phyloP scores from a whole-genome alignment of 1,140 invertebrate species.

The Cheumatopsyche charites region DNA sequence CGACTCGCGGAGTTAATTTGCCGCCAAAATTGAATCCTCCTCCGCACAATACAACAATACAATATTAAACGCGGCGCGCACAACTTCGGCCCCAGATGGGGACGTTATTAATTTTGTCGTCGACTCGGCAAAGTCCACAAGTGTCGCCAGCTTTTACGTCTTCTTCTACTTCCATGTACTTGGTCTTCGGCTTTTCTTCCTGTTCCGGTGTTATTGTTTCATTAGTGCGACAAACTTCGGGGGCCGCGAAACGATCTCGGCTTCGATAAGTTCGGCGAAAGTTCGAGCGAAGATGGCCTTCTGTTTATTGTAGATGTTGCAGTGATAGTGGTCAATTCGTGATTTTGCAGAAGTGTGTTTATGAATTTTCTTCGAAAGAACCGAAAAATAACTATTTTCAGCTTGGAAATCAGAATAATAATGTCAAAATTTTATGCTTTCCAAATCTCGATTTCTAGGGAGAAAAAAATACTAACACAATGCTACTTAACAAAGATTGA shows the following conservation, averaged over 20 bases:
- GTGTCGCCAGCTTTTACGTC: not conserved
- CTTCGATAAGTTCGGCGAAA: not conserved
- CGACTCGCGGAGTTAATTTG: not conserved
- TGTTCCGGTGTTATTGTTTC: conserved; percentile 37
- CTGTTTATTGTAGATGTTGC: too few relatives aligned
- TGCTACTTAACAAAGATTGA: too few relatives aligned
- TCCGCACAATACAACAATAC: too few relatives aligned
- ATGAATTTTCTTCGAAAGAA: too few relatives aligned
- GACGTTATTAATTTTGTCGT: conserved; percentile 30
- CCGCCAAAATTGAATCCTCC: not conserved
- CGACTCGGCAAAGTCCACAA: conserved; percentile 6
- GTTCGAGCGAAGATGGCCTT: not conserved
- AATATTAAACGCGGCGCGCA: too few relatives aligned
- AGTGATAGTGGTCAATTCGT: not conserved
- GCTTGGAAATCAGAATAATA: too few relatives aligned
- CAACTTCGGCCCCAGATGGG: not conserved
- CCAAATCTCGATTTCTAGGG: too few relatives aligned
- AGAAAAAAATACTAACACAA: too few relatives aligned
- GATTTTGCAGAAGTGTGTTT: too few relatives aligned
- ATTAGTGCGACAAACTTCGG: conserved; percentile 10
- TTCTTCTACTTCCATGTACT: not conserved
- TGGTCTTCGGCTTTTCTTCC: not conserved
- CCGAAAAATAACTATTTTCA: too few relatives aligned
- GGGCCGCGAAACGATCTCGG: not conserved
- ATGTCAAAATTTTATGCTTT: too few relatives aligned